phyloP scores from a whole-genome alignment of 2,888 invertebrate species.

The Amphipoea oculea region DNA sequence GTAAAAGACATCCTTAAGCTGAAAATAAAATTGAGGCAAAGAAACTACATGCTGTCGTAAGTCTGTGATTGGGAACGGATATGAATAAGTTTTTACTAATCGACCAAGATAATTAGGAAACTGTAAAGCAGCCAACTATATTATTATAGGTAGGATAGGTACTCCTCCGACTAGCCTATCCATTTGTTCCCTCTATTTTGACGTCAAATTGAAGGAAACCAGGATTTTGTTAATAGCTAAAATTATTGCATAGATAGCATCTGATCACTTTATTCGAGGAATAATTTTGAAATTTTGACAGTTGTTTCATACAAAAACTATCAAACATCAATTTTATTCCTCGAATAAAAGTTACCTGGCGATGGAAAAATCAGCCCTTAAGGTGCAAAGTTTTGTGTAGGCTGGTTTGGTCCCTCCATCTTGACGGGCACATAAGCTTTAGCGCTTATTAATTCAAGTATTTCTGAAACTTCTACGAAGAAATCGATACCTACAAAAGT shows the following conservation, averaged over 20 bases:
- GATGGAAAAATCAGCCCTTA: no score
- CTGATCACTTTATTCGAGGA: no score
- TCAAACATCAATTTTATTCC: no score
- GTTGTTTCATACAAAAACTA: no score
- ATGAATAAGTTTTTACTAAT: not conserved
- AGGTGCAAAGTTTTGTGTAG: not conserved
- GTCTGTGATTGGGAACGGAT: not conserved
- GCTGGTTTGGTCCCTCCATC: not conserved
- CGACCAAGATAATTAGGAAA: not conserved
- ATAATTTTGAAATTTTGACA: no score
- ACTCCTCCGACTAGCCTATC: not conserved
- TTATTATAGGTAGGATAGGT: not conserved
- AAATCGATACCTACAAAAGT: constrained; percentile 31
- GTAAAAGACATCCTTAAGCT: constrained; percentile 2
- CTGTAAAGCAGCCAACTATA: not conserved
- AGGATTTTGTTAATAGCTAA: not conserved
- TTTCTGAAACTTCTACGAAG: constrained; percentile 4
- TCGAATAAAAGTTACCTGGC: no score
- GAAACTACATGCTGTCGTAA: not conserved
- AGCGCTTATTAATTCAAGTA: not conserved
- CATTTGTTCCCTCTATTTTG: not conserved
- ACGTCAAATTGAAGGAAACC: not conserved
- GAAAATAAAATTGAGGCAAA: constrained; percentile 17
- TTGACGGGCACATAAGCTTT: not conserved
- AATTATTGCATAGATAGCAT: not conserved